phyloP scores from a whole-genome alignment of 1,140 invertebrate species.

The Cyphomyrmex costatus region DNA sequence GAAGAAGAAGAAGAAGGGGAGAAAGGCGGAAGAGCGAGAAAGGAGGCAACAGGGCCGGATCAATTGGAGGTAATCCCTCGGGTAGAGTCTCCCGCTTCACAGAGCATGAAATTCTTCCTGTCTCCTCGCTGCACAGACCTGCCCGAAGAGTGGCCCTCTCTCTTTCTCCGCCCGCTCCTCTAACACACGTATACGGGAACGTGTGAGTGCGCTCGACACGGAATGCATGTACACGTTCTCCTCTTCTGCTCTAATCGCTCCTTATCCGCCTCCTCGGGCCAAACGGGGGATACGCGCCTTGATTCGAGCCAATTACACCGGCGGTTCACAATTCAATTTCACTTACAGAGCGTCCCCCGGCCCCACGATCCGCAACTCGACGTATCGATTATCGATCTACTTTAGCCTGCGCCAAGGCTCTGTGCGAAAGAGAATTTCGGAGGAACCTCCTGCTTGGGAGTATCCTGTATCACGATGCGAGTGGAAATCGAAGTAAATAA shows the following conservation, averaged over 20 bases:
- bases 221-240: constrained; percentile 63
- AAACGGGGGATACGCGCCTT: constrained; percentile 68
- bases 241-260: constrained; percentile 76
- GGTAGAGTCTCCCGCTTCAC: constrained; percentile 83
- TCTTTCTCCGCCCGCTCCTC: constrained; percentile 36
- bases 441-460: background rate
- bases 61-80: constrained; percentile 85
- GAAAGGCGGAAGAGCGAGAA: constrained; percentile 68
- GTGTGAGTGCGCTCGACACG: constrained; percentile 62
- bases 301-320: constrained; percentile 82
- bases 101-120: constrained; percentile 85
- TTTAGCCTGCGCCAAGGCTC: constrained; percentile 11
- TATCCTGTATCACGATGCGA: background rate
- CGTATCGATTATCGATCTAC: constrained; percentile 73
- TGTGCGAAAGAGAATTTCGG: constrained; percentile 40
- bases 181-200: constrained; percentile 57
- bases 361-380: constrained; percentile 15
- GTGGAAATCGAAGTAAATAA: background rate
- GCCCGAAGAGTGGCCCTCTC: constrained; percentile 57
- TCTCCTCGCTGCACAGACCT: constrained; percentile 70
- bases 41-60: constrained; percentile 81
- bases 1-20: constrained; percentile 42
- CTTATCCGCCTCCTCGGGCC: constrained; percentile 67
- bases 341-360: constrained; percentile 10
- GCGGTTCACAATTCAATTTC: constrained; percentile 82